Base-by-base conservation (phyloP, 2,888 invertebrate species). In the Troides helena region DNA sequence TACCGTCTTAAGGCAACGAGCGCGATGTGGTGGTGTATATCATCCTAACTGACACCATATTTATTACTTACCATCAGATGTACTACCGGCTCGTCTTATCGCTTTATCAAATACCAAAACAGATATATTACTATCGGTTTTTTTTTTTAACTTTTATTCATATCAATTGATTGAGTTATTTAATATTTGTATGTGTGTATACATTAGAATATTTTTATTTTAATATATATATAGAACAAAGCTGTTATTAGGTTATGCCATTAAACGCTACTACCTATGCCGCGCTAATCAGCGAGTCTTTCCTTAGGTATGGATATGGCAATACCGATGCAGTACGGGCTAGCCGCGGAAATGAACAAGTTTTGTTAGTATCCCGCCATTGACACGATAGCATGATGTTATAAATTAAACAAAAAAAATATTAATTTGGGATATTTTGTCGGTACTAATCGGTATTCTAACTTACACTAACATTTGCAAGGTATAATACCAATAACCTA, bases 281-380 rank as follows among this genome's bases (percentile, higher is more conserved):
- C 62, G 59, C 72, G 74, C 73, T 77, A 76, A 78, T 76, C 64
- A 65, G 69, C 71, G 63, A 74, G 71, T 78, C 70, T 86, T 78
- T 85, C 81, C 77, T 72, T 90, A 92, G 92, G 92, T 89, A 81
- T 85, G 85, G 88, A 89, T 81, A 82, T 85, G 83, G 79, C 85
- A 79, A 79, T 88, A 84, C 82, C 88, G 84, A 85, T 87, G 83
- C 89, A 85, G 88, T 90, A 85, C 85, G 86, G 87, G 76, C 84
- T 92, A 75, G 83, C 85, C 78, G 85, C 85, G 69, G 89, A 89
- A 79, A 80, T 91, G 80, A 85, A 77, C 85, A 88, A 89, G 79
- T 76, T 88, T 87, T 90, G 90, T 90, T 90, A 90, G 90, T 90
- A 90, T 85, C 62, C 67, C 73, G 73, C 68, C 69, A 77, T 77